Evolutionary conservation across 2,888 invertebrate species (phyloP).

Genomic region (Deilephila elpenor): DNA sequence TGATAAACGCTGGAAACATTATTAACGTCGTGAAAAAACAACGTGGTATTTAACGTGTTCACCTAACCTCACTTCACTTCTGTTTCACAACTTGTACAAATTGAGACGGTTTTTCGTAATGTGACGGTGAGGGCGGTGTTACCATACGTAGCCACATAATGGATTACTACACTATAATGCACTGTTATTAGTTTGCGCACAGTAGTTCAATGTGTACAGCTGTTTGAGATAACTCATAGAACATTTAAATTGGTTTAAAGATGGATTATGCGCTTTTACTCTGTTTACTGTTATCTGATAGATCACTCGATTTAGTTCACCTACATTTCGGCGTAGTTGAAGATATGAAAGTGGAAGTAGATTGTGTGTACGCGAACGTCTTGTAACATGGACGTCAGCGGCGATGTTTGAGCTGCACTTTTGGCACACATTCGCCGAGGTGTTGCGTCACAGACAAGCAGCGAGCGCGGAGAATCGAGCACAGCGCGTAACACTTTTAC

Average conservation of each 20-base stretch:
- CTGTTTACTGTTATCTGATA: conserved; percentile 12
- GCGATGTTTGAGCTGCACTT: conserved; percentile 76
- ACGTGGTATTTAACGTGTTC: conserved; percentile 52
- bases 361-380: conserved; percentile 17
- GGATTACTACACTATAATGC: not conserved
- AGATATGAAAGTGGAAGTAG: conserved; percentile 27
- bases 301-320: conserved; percentile 16
- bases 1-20: conserved; percentile 71
- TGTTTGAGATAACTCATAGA: not conserved
- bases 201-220: not conserved
- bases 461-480: conserved; percentile 68
- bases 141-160: conserved; percentile 13
- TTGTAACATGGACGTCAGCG: conserved; percentile 25
- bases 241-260: not conserved
- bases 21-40: conserved; percentile 64
- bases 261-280: conserved; percentile 7
- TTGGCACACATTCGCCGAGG: conserved; percentile 78
- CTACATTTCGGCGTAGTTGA: conserved; percentile 18
- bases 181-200: not conserved
- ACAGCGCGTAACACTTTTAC: conserved; percentile 82
- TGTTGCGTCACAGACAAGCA: conserved; percentile 66
- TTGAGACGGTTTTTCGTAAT: conserved; percentile 37
- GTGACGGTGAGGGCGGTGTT: not conserved
- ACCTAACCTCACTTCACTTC: conserved; percentile 47
- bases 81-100: conserved; percentile 40